Evolutionary conservation across 2,113 vertebrate genomes (phyloP).

Genomic region (Parotia lawesii): DNA sequence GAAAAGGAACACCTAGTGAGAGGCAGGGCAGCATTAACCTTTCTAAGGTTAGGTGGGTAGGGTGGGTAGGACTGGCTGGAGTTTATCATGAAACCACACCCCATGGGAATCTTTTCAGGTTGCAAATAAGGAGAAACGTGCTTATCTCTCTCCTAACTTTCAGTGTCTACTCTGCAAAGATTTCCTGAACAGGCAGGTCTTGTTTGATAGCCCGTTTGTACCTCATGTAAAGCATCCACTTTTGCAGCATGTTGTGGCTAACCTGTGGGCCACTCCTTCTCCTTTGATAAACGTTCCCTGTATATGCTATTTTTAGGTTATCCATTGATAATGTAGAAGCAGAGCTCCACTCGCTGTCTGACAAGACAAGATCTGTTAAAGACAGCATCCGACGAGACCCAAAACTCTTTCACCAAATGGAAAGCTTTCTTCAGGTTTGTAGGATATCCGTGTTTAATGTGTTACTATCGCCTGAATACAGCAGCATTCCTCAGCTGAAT

Average conservation of each 20-base stretch:
- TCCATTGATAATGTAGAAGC: slow-evolving; percentile 88
- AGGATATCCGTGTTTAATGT: not conserved
- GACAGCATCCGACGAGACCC: slow-evolving; percentile 83
- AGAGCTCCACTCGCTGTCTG: slow-evolving; percentile 84
- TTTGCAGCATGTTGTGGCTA: not conserved
- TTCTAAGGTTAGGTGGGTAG: not conserved
- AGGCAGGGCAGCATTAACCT: not conserved
- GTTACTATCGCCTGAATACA: not conserved
- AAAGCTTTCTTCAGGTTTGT: slow-evolving; percentile 89
- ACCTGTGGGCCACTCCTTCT: not conserved
- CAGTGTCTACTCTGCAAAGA: not conserved
- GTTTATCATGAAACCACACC: slow-evolving; percentile 2
- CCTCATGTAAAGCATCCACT: not conserved
- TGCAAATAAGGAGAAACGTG: not conserved
- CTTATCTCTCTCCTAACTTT: not conserved
- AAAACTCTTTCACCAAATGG: slow-evolving; percentile 85
- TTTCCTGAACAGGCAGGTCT: slow-evolving; percentile 13
- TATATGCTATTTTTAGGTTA: slow-evolving; percentile 74
- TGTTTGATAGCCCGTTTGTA: not conserved
- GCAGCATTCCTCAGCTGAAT: not conserved
- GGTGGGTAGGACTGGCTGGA: not conserved
- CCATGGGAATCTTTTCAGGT: not conserved
- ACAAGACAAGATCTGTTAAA: slow-evolving; percentile 83
- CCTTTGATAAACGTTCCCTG: not conserved
- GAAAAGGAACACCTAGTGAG: not conserved